Evolutionary conservation across 2,113 vertebrate species (phyloP).

Genomic region (Hymenochirus boettgeri): DNA sequence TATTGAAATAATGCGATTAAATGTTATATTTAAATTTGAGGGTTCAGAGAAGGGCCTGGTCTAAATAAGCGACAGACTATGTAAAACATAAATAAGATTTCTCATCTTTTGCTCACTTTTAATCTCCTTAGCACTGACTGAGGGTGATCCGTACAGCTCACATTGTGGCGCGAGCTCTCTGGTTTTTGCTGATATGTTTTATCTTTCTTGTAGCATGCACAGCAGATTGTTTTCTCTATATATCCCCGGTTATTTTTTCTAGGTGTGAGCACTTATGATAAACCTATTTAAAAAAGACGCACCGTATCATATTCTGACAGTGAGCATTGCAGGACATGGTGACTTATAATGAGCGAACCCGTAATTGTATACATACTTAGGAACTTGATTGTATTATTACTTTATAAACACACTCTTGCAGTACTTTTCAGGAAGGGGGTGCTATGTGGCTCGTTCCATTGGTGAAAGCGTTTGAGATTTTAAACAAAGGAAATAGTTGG

Average conservation of each 20-base stretch:
- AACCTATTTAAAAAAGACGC: constrained; percentile 7
- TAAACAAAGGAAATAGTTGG: too few relatives aligned
- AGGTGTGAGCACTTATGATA: constrained; percentile 6
- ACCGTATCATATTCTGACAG: constrained; percentile 34
- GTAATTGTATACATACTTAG: too few relatives aligned
- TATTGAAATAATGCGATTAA: neutral
- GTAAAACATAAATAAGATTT: neutral
- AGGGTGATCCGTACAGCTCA: neutral
- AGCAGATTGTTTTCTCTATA: constrained; percentile 12
- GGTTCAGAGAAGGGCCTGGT: neutral
- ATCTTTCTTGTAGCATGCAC: constrained; percentile 12
- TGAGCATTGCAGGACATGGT: too few relatives aligned
- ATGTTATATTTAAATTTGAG: neutral
- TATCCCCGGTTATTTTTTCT: neutral
- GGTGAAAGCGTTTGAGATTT: too few relatives aligned
- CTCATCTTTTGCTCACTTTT: neutral
- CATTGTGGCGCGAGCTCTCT: neutral
- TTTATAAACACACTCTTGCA: too few relatives aligned
- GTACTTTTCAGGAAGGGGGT: too few relatives aligned
- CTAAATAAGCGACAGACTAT: neutral
- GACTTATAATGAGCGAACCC: too few relatives aligned
- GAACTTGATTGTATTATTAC: too few relatives aligned
- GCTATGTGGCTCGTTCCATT: too few relatives aligned
- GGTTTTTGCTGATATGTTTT: constrained; percentile 24
- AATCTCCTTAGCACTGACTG: neutral